Percentiles rank a stretch among this genome's conserved stretches.
phyloP scores from a whole-genome alignment of 2,888 invertebrate genomes.

The Leptinotarsa peninsularis region DNA sequence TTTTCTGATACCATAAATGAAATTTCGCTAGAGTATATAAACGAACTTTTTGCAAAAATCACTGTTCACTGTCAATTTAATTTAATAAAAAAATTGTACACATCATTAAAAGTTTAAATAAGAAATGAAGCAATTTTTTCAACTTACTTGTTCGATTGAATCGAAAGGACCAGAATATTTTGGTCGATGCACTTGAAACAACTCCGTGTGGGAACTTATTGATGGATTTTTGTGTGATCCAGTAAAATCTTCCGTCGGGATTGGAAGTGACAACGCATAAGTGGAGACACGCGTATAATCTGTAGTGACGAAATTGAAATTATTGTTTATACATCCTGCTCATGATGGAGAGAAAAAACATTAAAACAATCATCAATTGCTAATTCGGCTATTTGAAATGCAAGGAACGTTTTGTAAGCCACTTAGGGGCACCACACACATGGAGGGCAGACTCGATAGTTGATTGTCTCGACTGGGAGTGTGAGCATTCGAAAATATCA shows the following conservation, averaged over 20 bases:
- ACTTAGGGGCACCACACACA: slow-evolving; percentile 25
- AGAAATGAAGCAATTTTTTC: too few relatives aligned
- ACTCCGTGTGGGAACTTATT: slow-evolving; percentile 24
- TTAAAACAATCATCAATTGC: slow-evolving; percentile 37
- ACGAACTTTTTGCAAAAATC: too few relatives aligned
- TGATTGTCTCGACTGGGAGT: slow-evolving; percentile 12
- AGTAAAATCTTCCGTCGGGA: slow-evolving; percentile 6
- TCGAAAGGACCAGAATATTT: not conserved
- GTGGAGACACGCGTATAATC: slow-evolving; percentile 17
- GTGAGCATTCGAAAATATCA: not conserved
- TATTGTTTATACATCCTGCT: slow-evolving; percentile 18
- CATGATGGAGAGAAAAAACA: slow-evolving; percentile 27
- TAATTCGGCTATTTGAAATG: slow-evolving; percentile 41
- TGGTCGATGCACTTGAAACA: slow-evolving; percentile 25
- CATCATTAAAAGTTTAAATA: too few relatives aligned
- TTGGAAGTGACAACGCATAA: slow-evolving; percentile 14
- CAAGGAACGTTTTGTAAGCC: slow-evolving; percentile 36
- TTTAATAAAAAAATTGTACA: too few relatives aligned
- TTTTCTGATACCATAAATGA: too few relatives aligned
- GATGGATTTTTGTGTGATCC: slow-evolving; percentile 29
- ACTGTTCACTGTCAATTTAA: too few relatives aligned
- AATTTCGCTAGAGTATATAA: too few relatives aligned
- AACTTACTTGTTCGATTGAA: not conserved
- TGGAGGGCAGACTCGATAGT: slow-evolving; percentile 13
- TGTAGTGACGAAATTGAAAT: slow-evolving; percentile 16